These are phyloP conservation scores for Helicoverpa assulta DNA, from an alignment of 2,888 invertebrate genomes.

Conservation along the genomic window DNA sequence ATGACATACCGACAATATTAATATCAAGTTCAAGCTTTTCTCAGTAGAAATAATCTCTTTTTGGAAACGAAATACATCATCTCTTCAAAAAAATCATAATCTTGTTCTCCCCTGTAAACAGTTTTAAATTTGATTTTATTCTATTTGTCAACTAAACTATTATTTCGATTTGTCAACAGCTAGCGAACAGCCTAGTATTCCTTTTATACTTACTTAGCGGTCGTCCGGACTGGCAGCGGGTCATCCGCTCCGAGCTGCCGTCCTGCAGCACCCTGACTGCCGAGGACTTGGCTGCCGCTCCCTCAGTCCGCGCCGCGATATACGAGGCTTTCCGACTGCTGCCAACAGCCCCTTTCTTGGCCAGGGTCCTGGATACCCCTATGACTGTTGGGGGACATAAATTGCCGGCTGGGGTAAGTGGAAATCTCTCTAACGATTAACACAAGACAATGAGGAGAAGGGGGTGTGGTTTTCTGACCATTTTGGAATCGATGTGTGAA, in stretches of 20 bases:
- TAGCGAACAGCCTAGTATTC: slow-evolving; percentile 95
- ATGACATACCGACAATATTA: no score
- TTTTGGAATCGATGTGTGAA: no score
- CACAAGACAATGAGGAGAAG: no score
- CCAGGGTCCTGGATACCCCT: slow-evolving; percentile 93
- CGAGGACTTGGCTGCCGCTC: slow-evolving; percentile 91
- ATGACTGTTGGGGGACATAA: slow-evolving; percentile 92
- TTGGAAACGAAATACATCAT: no score
- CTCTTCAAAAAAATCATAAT: no score
- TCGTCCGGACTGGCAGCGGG: slow-evolving; percentile 91
- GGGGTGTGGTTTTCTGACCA: no score
- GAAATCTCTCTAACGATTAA: no score
- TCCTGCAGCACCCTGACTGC: slow-evolving; percentile 89
- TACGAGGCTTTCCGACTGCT: slow-evolving; percentile 93
- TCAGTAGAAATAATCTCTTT: no score
- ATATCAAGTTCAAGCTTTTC: no score
- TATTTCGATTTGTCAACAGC: slow-evolving; percentile 83
- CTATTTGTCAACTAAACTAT: no score
- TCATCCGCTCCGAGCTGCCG: slow-evolving; percentile 92
- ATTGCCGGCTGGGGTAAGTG: slow-evolving; percentile 93
- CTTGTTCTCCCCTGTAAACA: no score
- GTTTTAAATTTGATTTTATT: no score
- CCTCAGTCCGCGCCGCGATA: slow-evolving; percentile 94
- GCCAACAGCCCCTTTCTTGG: slow-evolving; percentile 95
- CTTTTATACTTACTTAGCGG: slow-evolving; percentile 93